Base-by-base conservation (phyloP, 2,113 vertebrate species). In the Melanocharis versteri region DNA sequence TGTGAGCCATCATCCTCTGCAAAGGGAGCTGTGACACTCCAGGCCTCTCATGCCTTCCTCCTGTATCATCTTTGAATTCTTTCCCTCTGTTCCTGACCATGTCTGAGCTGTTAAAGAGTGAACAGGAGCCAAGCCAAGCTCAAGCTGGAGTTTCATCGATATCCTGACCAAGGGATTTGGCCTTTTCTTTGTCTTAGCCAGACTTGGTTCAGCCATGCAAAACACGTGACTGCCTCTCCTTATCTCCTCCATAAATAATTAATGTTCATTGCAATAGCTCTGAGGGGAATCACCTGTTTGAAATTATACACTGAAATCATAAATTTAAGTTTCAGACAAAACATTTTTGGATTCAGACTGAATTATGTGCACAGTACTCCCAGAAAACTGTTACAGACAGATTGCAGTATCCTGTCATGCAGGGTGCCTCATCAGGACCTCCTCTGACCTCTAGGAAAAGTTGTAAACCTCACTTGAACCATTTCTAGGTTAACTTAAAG, bases 311-410 rank as follows among this genome's bases (percentile, higher is more conserved):
- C 14, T 3, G 1, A 65, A 84, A 44, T 42, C 1, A 30, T 18
- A 44, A 24, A n/a, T 56, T 17, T 56, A 19, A 64, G 16, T 64
- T 83, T 72, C 31, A 72, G 48, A 39, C 17, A 27, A 64, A 83
- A 27, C 5, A 13, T 47, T 42, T 60, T 35, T 57, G 28, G 20
- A 35, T 70, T 90, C n/a, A 61, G 47, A 19, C 21, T 30, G 23
- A 72, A 13, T 24, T 42, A 14, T 11, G 24, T 40, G 30, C 23
- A 5, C 23, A 58, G 1, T 11, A 7, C 4, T 19, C 15, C 9
- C 4, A 37, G n/a, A 48, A 91, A 60, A 45, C 13, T 0, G 1
- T 6, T 31, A 20, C 0, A 31, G 39, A n/a, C 2, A 20, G 9
- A 15, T 8, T 42, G 21, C 30, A 61, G 3, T 7, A 10, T 61